Evolutionary conservation across 2,113 vertebrate genomes (phyloP), one percentile per base, ranked within the genome.

Genomic region (Pseudorhombus dupliciocellatus): DNA sequence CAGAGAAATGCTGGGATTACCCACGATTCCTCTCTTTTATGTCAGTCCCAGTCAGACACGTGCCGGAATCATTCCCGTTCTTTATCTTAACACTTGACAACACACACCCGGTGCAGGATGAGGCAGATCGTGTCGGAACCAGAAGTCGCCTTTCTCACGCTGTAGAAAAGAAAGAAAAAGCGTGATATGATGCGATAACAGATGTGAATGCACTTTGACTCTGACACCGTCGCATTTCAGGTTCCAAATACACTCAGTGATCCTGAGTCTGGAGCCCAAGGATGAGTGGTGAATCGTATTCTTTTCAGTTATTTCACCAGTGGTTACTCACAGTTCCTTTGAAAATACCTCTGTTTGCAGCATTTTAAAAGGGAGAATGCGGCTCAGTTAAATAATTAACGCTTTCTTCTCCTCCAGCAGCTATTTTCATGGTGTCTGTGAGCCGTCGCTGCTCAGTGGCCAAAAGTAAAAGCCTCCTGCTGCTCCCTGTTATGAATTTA

Each of bases 21-120:
- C 72, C 56, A 18, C 40, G 0, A 63, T 81, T 70, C 55, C 48
- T 85, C 87, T 82, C 70, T 42, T 70, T 74, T 30, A 50, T 74
- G 79, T 80, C 66, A 60, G 50, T 14, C 44, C 0, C 25, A 59
- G 64, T 85, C 56, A 52, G 61, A 81, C 24, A 25, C 26, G 2
- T 52, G 54, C 40, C 1, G 58, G 70, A 74, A 70, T 75, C 58
- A 50, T 59, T 70, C 22, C 73, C 34, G 68, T 53, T 58, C 70
- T 86, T 82, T 66, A 80, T 86, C 66, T 77, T n/a, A 24, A 28
- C 68, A 70, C 68, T 46, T 18, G 54, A 80, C 72, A 73, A 83
- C 46, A 14, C 26, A 55, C 30, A 2, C 31, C 31, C 31, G 31
- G 31, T 10, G 31, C 34, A 11, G 34, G 34, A 37, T 12, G 34